Evolutionary conservation across 2,113 vertebrate species (phyloP), one percentile per base, ranked within the genome.

Genomic region (Baryphthengus martii): DNA sequence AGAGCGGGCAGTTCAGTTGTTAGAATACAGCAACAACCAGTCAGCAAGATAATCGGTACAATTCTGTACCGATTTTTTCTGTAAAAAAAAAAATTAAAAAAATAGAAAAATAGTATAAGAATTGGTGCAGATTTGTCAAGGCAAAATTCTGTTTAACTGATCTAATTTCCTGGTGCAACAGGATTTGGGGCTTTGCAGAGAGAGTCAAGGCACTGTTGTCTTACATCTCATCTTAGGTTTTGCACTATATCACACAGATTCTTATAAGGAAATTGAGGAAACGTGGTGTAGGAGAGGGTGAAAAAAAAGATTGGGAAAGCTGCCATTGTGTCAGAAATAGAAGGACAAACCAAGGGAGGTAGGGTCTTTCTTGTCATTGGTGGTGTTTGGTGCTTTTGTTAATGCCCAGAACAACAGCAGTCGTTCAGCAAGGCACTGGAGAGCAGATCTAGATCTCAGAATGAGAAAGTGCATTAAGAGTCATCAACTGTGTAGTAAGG

Each of bases 251-350:
- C 14, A 76, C 2, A 9, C 12, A 44, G 9, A 39, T 85, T 80
- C 12, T 79, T 8, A 25, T 44, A 52, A 52, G 14, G 12, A 61
- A 88, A 70, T 20, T 35, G 13, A 15, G 25, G 37, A 29, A 5
- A 67, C 17, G 67, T 24, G 0, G 0, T 59, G 44, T 3, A 50
- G 25, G 17, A 77, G 16, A n/a, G 3, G 13, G 6, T 49, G 11
- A 55, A 59, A 83, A 83, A 55, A 39, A 83, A 25, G 9, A 6
- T 6, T 71, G 29, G 26, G 3, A 76, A 72, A 83, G 9, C 11
- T 85, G 88, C 56, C 14, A 21, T 16, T 93, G 49, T 35, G 33
- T 25, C 52, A 93, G 63, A 93, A 95, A 67, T 39, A 9, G 50
- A 53, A 3, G 0, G 52, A 72, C 5, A 59, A 85, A 50, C 5